Base-by-base conservation (phyloP, 2,797 vertebrate genomes). In the Pangasius sanitwongsei region DNA sequence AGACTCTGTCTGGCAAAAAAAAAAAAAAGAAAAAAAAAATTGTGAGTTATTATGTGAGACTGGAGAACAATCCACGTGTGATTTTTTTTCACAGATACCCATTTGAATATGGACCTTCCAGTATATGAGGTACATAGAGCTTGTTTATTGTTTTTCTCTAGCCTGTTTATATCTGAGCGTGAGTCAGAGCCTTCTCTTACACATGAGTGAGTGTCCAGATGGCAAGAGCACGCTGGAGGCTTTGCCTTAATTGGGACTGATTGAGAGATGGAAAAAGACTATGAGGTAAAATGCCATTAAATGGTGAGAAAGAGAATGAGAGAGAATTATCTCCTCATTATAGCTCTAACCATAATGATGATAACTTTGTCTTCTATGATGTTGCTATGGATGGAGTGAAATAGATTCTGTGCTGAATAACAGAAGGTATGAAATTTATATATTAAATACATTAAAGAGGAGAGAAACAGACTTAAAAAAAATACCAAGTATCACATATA, bases 181-280 rank as follows among this genome's bases (percentile, higher is more conserved):
- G 90, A 92, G 57, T 90, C 90, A 92, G 77, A 91, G 44, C 53
- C 77, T 92, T 90, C 92, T 91, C 67, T 91, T 90, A 65, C 91
- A 90, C 92, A 92, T 88, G 90, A 93, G 41, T 85, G 82, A 89
- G 18, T 69, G 90, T 92, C 92, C 92, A 94, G 93, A 93, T 94
- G 93, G 91, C 65, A 57, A 72, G 57, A 82, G 50, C 89, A 89
- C 31, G 77, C 83, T 85, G 88, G 53, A 89, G 81, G 37, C 74
- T 81, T 89, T 86, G 83, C 74, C 77, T 91, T 91, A 91, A 90
- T 88, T 90, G 90, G 88, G 81, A 90, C 80, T 41, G 67, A 87
- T 83, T 74, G 83, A 90, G 82, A 67, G 37, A 89, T 63, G n/a
- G 41, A 84, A 50, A 75, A 89, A 65, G 57, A 83, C 84, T 87